Conservation (phyloP, 1,140 invertebrate genomes). For the Riptortus pedestris region DNA sequence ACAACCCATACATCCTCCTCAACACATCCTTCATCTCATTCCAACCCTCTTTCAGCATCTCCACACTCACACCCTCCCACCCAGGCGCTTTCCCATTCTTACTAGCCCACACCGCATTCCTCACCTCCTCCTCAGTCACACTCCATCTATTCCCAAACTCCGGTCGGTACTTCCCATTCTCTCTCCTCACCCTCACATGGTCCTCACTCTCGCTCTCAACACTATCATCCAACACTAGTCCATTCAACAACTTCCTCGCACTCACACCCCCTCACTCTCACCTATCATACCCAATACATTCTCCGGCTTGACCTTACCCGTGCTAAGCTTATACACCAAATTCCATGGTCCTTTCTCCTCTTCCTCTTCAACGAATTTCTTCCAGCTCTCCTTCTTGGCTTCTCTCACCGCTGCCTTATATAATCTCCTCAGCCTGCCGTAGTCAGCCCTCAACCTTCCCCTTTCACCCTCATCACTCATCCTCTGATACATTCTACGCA, state of each 20-base stretch:
- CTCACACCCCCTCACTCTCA: neutral
- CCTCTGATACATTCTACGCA: neutral
- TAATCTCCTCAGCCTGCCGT: neutral
- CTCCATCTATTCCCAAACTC: neutral
- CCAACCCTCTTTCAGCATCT: neutral
- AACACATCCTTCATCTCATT: neutral
- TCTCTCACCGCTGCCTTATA: neutral
- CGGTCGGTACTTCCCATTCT: neutral
- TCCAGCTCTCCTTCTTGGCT: neutral
- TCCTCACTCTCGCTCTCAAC: neutral
- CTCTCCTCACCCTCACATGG: neutral
- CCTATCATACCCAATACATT: neutral
- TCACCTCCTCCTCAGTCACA: neutral
- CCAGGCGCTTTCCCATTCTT: neutral
- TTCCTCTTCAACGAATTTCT: neutral
- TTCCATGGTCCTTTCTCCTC: neutral
- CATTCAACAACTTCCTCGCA: neutral
- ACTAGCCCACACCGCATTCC: neutral
- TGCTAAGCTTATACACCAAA: neutral
- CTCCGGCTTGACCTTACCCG: neutral
- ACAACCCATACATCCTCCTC: neutral
- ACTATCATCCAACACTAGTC: neutral
- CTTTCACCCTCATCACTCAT: neutral
- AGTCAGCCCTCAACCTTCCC: neutral
- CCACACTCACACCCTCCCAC: neutral